These are phyloP conservation scores for Mormyrops attenuatus DNA, from an alignment of 2,797 vertebrate genomes.

Conservation along the genomic window DNA sequence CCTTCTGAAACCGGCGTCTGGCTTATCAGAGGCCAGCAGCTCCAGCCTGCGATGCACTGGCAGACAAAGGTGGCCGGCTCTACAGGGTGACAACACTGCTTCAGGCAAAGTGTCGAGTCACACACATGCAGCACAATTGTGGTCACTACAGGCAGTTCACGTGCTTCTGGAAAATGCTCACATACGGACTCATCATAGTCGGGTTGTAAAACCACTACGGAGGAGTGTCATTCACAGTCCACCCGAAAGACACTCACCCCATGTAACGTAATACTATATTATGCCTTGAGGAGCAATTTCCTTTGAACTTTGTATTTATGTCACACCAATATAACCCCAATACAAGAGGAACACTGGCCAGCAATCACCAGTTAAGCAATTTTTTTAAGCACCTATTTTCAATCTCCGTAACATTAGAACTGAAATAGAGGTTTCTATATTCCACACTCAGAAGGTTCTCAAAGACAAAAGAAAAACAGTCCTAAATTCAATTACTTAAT, in stretches of 20 bases:
- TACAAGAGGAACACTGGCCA: neutral
- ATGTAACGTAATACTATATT: neutral
- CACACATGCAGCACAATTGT: neutral
- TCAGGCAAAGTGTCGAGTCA: neutral
- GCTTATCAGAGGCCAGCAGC: neutral
- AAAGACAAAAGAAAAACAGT: neutral
- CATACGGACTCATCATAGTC: neutral
- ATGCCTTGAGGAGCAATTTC: neutral
- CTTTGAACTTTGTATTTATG: neutral
- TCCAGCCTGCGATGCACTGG: neutral
- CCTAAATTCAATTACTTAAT: neutral
- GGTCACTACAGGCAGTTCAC: neutral
- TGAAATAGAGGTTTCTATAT: neutral
- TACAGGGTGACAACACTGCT: neutral
- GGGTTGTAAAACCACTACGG: neutral
- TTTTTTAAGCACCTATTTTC: neutral
- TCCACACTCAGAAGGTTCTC: neutral
- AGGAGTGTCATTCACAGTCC: neutral
- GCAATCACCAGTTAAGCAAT: neutral
- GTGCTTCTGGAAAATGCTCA: neutral
- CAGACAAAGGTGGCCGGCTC: neutral
- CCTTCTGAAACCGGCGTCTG: neutral
- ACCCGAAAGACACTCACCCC: neutral
- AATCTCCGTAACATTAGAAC: neutral
- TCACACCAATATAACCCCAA: neutral